Percentiles rank a stretch among this genome's conserved stretches.
Conservation (phyloP, 2,113 vertebrate genomes). For the Fulica atra region DNA sequence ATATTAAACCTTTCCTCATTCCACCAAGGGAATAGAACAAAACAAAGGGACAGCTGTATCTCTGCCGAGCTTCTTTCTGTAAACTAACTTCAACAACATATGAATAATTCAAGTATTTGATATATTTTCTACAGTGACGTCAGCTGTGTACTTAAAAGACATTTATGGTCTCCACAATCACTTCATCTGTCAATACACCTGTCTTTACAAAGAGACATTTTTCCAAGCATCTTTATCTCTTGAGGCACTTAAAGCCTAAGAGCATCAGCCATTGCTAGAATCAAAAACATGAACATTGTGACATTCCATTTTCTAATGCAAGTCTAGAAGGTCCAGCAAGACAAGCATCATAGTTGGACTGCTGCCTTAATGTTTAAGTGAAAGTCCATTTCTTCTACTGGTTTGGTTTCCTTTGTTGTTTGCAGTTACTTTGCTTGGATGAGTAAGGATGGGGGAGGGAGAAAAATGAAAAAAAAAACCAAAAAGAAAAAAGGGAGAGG, state of each 20-base stretch:
- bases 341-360: background rate
- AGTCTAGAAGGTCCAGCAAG: background rate
- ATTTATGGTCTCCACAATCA: background rate
- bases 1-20: slow-evolving; percentile 63
- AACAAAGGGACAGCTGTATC: slow-evolving; percentile 66
- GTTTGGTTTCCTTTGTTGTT: background rate
- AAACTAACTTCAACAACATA: slow-evolving; percentile 26
- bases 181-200: background rate
- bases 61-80: slow-evolving; percentile 33
- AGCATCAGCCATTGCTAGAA: background rate
- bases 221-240: background rate
- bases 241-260: background rate
- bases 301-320: background rate
- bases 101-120: slow-evolving; percentile 51
- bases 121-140: slow-evolving; percentile 11
- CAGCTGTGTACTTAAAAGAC: background rate
- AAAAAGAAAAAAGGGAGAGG: background rate
- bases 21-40: slow-evolving; percentile 31
- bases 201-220: background rate
- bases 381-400: background rate
- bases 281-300: background rate
- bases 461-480: too few species aligned
- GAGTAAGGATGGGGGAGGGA: background rate
- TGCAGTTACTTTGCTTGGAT: background rate
- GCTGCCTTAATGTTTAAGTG: background rate